Conservation (phyloP, 2,888 invertebrate species). For the Cabera pusaria region DNA sequence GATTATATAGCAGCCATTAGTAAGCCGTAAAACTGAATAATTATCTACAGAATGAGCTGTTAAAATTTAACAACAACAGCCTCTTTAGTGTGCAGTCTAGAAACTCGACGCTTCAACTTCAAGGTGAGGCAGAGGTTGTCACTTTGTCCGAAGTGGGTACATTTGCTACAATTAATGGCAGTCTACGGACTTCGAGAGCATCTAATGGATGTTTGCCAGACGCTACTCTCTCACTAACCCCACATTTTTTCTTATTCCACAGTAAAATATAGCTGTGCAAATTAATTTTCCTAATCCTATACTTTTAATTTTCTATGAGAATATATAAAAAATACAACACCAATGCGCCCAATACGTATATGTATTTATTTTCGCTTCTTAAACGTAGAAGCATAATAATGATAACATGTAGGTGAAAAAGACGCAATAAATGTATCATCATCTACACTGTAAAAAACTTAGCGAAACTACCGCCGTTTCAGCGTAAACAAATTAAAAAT, state of each 20-base stretch:
- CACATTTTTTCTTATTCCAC: conserved; percentile 22
- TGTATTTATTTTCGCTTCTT: too few species aligned
- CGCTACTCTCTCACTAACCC: conserved; percentile 29
- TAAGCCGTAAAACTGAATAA: too few species aligned
- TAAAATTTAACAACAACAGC: neutral
- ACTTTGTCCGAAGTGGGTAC: conserved; percentile 33
- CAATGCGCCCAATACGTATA: too few species aligned
- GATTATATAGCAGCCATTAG: too few species aligned
- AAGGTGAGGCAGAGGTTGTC: conserved; percentile 36
- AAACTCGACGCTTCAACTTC: conserved; percentile 29
- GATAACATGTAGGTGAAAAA: too few species aligned
- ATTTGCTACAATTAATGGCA: conserved; percentile 45
- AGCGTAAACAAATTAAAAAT: conserved; percentile 6
- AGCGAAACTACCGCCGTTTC: too few species aligned
- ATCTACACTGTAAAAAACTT: too few species aligned
- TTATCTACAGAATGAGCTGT: conserved; percentile 12
- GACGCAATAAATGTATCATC: too few species aligned
- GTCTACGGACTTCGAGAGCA: conserved; percentile 42
- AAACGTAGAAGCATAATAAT: too few species aligned
- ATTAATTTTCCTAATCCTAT: conserved; percentile 2
- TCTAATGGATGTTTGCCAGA: conserved; percentile 47
- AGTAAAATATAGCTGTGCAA: conserved; percentile 7
- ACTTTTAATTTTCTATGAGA: neutral
- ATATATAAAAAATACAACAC: neutral
- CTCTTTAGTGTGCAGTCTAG: conserved; percentile 3